Evolutionary conservation across 2,113 vertebrate genomes (phyloP).

Genomic region (Calypte anna): DNA sequence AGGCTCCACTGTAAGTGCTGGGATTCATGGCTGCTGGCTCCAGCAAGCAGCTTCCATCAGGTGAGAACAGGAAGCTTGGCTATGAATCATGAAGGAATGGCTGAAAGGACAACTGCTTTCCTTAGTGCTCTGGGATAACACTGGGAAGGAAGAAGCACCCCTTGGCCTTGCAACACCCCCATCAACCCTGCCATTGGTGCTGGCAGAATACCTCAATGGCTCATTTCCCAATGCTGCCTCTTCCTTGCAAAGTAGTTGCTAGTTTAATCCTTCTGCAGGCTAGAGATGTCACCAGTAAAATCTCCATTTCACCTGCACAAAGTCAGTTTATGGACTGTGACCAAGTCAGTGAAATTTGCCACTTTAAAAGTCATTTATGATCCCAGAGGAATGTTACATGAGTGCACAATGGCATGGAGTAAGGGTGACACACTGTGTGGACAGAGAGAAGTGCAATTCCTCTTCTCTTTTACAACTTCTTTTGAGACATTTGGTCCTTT

Average conservation of each 20-base stretch:
- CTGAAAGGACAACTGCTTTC: background rate
- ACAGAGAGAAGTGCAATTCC: slow-evolving; percentile 59
- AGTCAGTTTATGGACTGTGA: background rate
- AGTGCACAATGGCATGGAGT: background rate
- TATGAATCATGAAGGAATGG: background rate
- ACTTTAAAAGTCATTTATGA: background rate
- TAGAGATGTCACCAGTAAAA: background rate
- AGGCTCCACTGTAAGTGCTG: background rate
- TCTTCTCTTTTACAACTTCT: background rate
- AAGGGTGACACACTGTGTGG: slow-evolving; percentile 73
- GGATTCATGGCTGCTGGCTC: background rate
- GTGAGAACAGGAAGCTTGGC: background rate
- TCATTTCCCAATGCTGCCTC: background rate
- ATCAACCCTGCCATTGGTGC: background rate
- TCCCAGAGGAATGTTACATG: background rate
- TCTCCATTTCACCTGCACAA: background rate
- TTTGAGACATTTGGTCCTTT: background rate
- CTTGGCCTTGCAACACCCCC: background rate
- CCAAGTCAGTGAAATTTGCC: background rate
- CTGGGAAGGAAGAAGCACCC: slow-evolving; percentile 16
- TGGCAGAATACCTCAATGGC: background rate
- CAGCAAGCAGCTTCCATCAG: background rate
- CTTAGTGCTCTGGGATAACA: background rate
- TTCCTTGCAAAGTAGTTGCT: background rate
- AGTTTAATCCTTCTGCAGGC: background rate